Base-by-base conservation (phyloP, 64 coral and sea anemone genomes). In the Astreopora myriophthalma region DNA sequence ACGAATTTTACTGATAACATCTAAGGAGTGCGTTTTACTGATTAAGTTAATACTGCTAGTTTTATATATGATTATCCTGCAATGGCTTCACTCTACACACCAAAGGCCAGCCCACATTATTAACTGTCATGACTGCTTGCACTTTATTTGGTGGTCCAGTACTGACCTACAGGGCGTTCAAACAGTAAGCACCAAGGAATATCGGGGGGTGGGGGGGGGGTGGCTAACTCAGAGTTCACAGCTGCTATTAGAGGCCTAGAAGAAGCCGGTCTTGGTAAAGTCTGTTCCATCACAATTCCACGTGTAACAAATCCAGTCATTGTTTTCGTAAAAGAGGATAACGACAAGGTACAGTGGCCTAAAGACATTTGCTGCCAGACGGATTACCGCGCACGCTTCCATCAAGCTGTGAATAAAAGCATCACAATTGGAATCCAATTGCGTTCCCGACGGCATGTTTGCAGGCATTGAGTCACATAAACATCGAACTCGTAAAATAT, bases 191-290 rank as follows among this genome's bases (percentile, higher is more conserved):
- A 0, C 60, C 60, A 63, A 63, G 60, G n/a, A 39, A 26, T 85
- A 24, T 85, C 20, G 6, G 62, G 11, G 61, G 57, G 34, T 11
- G 67, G n/a, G 57, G 6, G 62, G 11, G 61, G 57, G 34, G 26
- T 85, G n/a, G 57, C 81, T 38, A 68, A 51, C 34, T 83, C 79
- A 34, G 81, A 85, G 31, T 85, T 85, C 81, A 42, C 20, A 8
- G 61, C 20, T 68, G 81, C 81, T 64, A 64, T 62, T 34, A 40
- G 39, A 40, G 34, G 58, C 20, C 61, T 85, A 2, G 19, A 85
- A 85, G 81, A 85, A 69, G 62, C 81, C 12, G 33, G 61, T 39
- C 7, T 85, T 40, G 81, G 81, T 38, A 26, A 67, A 39, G 58
- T 85, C 42, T 25, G 60, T 26, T 67, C 8, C 26, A 60, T 85